These are phyloP conservation scores for Drosophila robusta DNA, from an alignment of 2,888 invertebrate species.

Conservation along the genomic window DNA sequence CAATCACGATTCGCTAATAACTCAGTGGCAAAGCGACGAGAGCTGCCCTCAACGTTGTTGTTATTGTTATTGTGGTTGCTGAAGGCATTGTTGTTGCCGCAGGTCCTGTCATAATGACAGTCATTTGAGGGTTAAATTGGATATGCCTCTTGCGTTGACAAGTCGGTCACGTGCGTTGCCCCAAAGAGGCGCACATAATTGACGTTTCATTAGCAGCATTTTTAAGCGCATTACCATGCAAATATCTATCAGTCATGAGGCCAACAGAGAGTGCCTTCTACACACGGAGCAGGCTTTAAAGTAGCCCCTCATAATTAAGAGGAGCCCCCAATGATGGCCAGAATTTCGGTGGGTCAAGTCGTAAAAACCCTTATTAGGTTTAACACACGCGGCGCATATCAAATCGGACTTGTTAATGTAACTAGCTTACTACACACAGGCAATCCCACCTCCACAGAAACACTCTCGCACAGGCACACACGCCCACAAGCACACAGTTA, in stretches of 20 bases:
- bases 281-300: conserved; percentile 31
- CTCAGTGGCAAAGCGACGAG: conserved; percentile 67
- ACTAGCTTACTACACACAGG: neutral
- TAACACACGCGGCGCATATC: conserved; percentile 58
- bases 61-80: conserved; percentile 24
- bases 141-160: conserved; percentile 78
- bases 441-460: conserved; percentile 3
- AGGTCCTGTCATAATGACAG: conserved; percentile 76
- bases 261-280: neutral
- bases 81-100: conserved; percentile 37
- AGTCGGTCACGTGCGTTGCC: conserved; percentile 74
- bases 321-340: conserved; percentile 16
- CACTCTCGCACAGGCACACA: conserved; percentile 9
- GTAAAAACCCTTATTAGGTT: conserved; percentile 41
- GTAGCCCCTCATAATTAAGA: conserved; percentile 39
- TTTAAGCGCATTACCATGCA: conserved; percentile 63
- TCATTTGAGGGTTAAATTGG: conserved; percentile 82
- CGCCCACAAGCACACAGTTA: conserved; percentile 2
- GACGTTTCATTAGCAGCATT: conserved; percentile 76
- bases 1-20: conserved; percentile 82
- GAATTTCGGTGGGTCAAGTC: conserved; percentile 43
- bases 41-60: conserved; percentile 46
- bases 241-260: conserved; percentile 43
- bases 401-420: conserved; percentile 38
- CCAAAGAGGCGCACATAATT: conserved; percentile 73